Evolutionary conservation across 2,797 vertebrate genomes (phyloP), one percentile per base, ranked within the genome.

Genomic region (Spinus olivaceus): DNA sequence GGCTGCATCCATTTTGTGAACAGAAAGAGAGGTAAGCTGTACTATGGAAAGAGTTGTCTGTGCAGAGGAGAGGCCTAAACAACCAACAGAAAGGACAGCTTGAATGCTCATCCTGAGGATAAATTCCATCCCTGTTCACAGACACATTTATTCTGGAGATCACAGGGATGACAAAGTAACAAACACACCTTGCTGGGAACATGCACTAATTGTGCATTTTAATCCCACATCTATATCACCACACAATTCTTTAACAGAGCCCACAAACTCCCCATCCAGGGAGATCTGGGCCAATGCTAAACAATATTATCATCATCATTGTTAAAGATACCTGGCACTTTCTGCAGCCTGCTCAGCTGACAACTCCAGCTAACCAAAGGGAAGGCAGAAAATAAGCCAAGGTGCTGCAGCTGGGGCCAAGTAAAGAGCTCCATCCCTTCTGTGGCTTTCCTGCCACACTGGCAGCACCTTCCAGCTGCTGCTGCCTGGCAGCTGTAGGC

Each of bases 41-140:
- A 56, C 80, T 94, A 94, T 78, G 77, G 87, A 88, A 95, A 94
- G 85, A 88, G 79, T 41, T 91, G 82, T 91, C 96, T 95, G 79
- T 92, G 85, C 93, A 94, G 80, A 95, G 83, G 16, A 95, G 83
- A 94, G 65, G 87, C 90, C 95, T 96, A 88, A 95, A 92, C 86
- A 95, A 90, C 54, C 91, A 96, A 92, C 81, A 92, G 59, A 91
- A 96, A 93, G 86, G 81, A 93, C 83, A 94, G 73, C 81, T 77
- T 88, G 88, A 95, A 94, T 92, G 81, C 89, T 88, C 72, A 90
- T 44, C 74, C 91, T 9, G 4, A 91, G 83, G 61, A 81, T 42
- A 79, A 86, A 88, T 74, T 87, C 63, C 83, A 65, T 49, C 64
- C 80, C 42, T 85, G 49, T 92, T 93, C 72, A 82, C 74, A 86